Conservation (phyloP, 92 coral and sea anemone species). For the Hydrozoanthus gracilis region DNA sequence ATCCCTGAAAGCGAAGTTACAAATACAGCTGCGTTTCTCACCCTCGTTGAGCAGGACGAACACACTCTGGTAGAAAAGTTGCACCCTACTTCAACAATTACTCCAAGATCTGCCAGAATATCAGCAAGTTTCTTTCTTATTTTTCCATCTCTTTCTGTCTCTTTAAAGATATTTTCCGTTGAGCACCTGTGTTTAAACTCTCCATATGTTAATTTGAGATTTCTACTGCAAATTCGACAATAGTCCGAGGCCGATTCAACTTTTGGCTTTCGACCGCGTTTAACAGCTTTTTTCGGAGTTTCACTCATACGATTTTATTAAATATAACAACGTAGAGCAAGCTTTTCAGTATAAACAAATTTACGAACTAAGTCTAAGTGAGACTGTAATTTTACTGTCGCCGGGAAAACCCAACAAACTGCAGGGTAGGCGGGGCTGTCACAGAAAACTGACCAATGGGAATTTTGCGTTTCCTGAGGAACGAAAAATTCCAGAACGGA, state of each 20-base stretch:
- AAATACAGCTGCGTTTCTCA: conserved; percentile 27
- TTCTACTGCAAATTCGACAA: conserved; percentile 9
- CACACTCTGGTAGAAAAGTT: conserved; percentile 8
- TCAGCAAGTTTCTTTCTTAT: conserved; percentile 9
- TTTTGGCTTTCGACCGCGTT: conserved; percentile 11
- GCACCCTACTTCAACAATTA: conserved; percentile 1
- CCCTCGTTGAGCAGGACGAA: conserved; percentile 13
- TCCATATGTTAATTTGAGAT: conserved; percentile 1
- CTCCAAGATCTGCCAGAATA: conserved; percentile 1
- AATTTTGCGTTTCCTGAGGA: neutral
- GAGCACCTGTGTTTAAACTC: conserved; percentile 3
- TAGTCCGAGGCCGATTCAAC: conserved; percentile 6
- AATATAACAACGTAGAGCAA: neutral
- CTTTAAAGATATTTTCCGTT: conserved; percentile 11
- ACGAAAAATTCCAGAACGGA: neutral
- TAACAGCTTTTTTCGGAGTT: conserved; percentile 6
- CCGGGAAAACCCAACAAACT: neutral
- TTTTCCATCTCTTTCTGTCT: conserved; percentile 7
- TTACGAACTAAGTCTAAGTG: neutral
- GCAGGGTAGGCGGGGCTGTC: neutral
- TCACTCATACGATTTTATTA: neutral
- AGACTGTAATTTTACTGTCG: neutral
- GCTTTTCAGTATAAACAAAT: conserved; percentile 2
- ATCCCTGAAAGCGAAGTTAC: conserved; percentile 13
- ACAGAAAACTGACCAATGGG: neutral